phyloP scores from a whole-genome alignment of 2,888 invertebrate species.

The Lomographa bimaculata region DNA sequence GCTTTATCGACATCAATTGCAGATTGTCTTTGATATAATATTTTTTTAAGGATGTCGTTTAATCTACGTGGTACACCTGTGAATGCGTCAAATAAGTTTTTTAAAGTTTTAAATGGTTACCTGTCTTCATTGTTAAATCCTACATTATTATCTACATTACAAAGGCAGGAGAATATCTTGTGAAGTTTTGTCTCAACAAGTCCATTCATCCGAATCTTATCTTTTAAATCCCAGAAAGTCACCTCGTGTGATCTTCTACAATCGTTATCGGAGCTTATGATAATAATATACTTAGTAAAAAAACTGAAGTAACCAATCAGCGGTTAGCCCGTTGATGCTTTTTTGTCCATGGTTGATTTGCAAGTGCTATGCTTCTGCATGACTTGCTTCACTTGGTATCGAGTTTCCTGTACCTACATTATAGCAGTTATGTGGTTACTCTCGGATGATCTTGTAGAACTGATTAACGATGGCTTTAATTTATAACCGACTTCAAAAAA shows the following conservation, averaged over 20 bases:
- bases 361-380: constrained; percentile 13
- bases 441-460: too few species aligned
- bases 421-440: not conserved
- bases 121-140: not conserved
- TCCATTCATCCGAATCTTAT: too few species aligned
- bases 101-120: constrained; percentile 3
- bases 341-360: constrained; percentile 23
- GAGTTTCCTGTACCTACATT: constrained; percentile 7
- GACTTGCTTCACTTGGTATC: constrained; percentile 13
- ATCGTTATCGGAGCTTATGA: constrained; percentile 34
- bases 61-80: too few species aligned
- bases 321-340: constrained; percentile 18
- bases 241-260: constrained; percentile 49
- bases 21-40: too few species aligned
- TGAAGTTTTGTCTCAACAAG: too few species aligned
- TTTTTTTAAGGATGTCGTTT: too few species aligned
- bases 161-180: too few species aligned
- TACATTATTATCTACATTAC: too few species aligned
- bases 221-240: constrained; percentile 30
- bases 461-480: too few species aligned
- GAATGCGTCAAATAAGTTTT: too few species aligned
- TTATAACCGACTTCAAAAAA: too few species aligned
- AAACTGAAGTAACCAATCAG: constrained; percentile 15
- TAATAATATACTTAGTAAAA: constrained; percentile 15
- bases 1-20: too few species aligned